Conservation (phyloP, 2,113 vertebrate species). For the Mugil cephalus region DNA sequence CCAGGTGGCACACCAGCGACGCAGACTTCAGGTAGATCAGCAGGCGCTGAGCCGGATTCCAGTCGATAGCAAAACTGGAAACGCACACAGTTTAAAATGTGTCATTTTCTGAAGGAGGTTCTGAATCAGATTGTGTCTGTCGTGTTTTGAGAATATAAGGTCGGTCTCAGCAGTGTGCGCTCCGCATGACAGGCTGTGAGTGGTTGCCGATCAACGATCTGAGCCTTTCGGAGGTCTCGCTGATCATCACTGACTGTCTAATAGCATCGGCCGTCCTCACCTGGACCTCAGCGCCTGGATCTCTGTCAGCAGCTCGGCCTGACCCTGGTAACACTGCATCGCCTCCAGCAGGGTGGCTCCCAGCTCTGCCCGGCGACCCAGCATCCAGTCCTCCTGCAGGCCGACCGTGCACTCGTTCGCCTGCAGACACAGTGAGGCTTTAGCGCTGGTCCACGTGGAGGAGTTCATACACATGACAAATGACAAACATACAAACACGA, state of each 20-base stretch:
- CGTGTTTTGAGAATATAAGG: neutral
- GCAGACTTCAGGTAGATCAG: slow-evolving; percentile 83
- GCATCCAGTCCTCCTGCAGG: slow-evolving; percentile 57
- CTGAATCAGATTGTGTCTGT: fast-evolving
- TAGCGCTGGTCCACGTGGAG: no score
- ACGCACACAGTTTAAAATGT: neutral
- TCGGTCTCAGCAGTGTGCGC: neutral
- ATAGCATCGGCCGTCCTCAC: slow-evolving; percentile 42
- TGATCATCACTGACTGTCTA: neutral
- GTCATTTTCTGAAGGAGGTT: neutral
- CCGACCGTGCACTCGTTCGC: slow-evolving; percentile 58
- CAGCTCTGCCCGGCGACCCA: slow-evolving; percentile 56
- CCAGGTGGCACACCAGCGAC: slow-evolving; percentile 73
- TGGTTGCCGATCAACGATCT: no score
- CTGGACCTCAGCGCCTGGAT: slow-evolving; percentile 80
- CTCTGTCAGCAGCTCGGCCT: slow-evolving; percentile 80
- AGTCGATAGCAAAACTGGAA: slow-evolving; percentile 84
- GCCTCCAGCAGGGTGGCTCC: slow-evolving; percentile 72
- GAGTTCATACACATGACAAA: no score
- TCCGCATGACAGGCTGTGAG: neutral
- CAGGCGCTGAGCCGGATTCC: slow-evolving; percentile 74
- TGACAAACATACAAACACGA: no score
- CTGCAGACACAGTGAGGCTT: slow-evolving; percentile 25
- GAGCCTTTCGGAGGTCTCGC: slow-evolving; percentile 2
- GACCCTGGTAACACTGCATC: slow-evolving; percentile 72